Base-by-base conservation (phyloP, 2,113 vertebrate genomes). In the Pleuronectes platessa region DNA sequence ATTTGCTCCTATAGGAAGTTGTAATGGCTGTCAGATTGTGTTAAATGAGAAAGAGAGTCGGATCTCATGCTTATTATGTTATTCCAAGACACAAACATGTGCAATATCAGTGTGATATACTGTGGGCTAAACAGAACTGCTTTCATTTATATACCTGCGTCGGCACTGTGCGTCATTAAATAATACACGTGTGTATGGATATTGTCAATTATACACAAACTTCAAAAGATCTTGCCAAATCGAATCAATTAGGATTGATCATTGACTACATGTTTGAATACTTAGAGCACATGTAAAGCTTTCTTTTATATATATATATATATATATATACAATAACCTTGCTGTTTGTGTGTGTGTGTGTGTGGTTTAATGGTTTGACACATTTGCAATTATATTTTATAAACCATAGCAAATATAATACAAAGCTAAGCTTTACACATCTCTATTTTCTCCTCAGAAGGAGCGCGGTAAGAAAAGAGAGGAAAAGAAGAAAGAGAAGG, bases 401-500 rank as follows among this genome's bases (percentile, higher is more conserved):
- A 1, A 51, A 9, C 11, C 4, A 2, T 3, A 23, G 42, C 42
- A 17, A 26, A 37, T 35, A 6, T 15, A 15, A 15, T 15, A 4
- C 3, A 14, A 45, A 42, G 51, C 1, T 53, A 10, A 17, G 14
- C 17, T 67, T 47, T 74, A 4, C 35, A 53, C 45, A 40, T 49
- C 2, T 51, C 0, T 53, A 17, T 18, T 15, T 31, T 26, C 47
- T 51, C 40, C 15, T 42, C 83, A 90, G 90, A 91, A 88, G 45
- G 89, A 93, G 61, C 61, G 61, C n/a, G 88, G 88, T 6, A 90
- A 84, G 86, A 90, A 89, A 23, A 89, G 84, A 64, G 90, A 88
- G 49, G 87, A 91, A 70, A 92, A 84, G 82, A 93, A 89, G 84
- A 84, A 79, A 58, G 91, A 92, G 67, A 92, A 82, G 76, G 88